phyloP scores from a whole-genome alignment of 2,888 invertebrate species.

The Eupsilia transversa region DNA sequence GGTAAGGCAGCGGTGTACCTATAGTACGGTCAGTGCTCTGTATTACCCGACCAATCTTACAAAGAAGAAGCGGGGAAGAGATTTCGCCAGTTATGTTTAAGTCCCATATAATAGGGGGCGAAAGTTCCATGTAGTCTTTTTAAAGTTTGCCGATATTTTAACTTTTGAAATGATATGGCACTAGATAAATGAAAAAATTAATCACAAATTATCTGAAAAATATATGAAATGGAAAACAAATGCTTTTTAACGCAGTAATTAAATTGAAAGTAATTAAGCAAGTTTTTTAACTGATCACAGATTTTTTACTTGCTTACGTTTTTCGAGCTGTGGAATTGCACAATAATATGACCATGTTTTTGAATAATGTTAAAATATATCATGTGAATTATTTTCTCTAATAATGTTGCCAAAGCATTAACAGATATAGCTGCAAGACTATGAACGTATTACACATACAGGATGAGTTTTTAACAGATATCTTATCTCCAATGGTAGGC shows the following conservation, averaged over 20 bases:
- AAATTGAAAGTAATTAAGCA: neutral
- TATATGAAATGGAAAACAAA: neutral
- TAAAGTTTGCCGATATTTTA: no score
- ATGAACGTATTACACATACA: conserved; percentile 21
- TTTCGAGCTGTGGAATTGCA: neutral
- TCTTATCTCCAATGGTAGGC: neutral
- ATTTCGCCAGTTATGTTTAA: no score
- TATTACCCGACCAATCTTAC: no score
- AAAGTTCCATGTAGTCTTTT: no score
- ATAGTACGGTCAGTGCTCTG: no score
- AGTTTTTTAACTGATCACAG: no score
- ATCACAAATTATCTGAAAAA: neutral
- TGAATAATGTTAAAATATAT: neutral
- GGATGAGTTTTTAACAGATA: conserved; percentile 9
- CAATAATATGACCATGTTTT: neutral
- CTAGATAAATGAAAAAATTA: conserved; percentile 15
- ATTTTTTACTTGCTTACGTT: neutral
- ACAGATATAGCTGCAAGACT: conserved; percentile 33
- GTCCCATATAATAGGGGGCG: no score
- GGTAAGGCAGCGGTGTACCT: no score
- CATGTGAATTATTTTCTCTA: neutral
- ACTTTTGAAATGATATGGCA: conserved; percentile 45
- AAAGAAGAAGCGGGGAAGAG: no score
- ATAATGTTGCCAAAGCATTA: conserved; percentile 33
- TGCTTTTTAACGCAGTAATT: neutral